A percentile compares a stretch with the other conserved stretches of the same genome.
These are phyloP conservation scores for Perizoma affinitatum DNA, from an alignment of 2,888 invertebrate species.

Conservation along the genomic window DNA sequence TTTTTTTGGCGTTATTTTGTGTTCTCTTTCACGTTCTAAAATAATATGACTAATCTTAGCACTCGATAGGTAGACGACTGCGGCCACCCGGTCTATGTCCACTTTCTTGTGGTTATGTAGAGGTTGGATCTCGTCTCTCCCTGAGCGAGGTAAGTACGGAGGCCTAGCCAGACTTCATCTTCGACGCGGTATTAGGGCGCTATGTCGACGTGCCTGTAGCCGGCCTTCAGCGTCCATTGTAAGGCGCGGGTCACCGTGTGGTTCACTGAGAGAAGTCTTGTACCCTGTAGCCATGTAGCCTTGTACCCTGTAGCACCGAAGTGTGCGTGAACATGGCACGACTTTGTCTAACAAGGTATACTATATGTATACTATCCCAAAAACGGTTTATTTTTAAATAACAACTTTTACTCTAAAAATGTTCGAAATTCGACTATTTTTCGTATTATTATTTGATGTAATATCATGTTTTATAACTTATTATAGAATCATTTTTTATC, in stretches of 20 bases:
- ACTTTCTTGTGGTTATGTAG: slow-evolving; percentile 91
- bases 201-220: slow-evolving; percentile 93
- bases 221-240: slow-evolving; percentile 88
- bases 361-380: no score
- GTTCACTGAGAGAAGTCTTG: slow-evolving; percentile 65
- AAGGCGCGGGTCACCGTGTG: slow-evolving; percentile 86
- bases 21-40: no score
- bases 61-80: no score
- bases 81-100: slow-evolving; percentile 11
- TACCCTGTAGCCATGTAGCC: slow-evolving; percentile 55
- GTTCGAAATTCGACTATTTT: no score
- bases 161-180: slow-evolving; percentile 88
- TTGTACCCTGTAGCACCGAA: slow-evolving; percentile 7
- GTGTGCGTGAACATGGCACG: slow-evolving; percentile 33
- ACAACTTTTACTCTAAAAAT: no score
- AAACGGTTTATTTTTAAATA: no score
- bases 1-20: no score
- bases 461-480: no score
- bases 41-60: no score
- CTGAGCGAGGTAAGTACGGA: slow-evolving; percentile 87
- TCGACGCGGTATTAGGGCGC: slow-evolving; percentile 92
- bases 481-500: no score
- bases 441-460: no score
- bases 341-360: slow-evolving; percentile 6
- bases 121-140: slow-evolving; percentile 87